Evolutionary conservation across 2,888 invertebrate genomes (phyloP).

Genomic region (Spilosoma lubricipeda): DNA sequence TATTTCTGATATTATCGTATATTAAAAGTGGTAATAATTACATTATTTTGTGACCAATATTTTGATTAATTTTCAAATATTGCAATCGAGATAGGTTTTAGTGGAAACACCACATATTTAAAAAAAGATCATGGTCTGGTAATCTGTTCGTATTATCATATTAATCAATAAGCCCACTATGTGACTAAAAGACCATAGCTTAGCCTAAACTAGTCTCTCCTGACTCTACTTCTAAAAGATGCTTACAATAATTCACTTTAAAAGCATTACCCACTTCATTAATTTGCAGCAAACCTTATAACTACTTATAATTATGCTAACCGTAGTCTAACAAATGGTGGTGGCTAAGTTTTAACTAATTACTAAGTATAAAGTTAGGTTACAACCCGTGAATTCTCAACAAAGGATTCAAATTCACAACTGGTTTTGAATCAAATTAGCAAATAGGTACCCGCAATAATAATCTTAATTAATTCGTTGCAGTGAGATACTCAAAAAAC

Average conservation of each 20-base stretch:
- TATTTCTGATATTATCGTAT: not conserved
- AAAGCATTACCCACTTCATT: too few species aligned
- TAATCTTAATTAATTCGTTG: not conserved
- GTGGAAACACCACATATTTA: too few species aligned
- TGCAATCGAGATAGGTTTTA: too few species aligned
- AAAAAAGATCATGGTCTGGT: not conserved
- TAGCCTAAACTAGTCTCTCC: too few species aligned
- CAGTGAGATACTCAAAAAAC: not conserved
- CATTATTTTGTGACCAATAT: too few species aligned
- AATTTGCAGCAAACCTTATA: too few species aligned
- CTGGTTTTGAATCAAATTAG: too few species aligned
- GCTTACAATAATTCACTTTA: not conserved
- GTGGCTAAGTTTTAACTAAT: slow-evolving; percentile 33
- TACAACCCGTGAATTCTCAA: not conserved
- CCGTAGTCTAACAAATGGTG: slow-evolving; percentile 22
- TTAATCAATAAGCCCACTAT: not conserved
- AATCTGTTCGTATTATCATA: not conserved
- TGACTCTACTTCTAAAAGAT: too few species aligned
- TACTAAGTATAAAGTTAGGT: slow-evolving; percentile 22
- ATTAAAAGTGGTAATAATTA: not conserved
- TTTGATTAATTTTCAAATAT: not conserved
- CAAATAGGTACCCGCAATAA: not conserved
- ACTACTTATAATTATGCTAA: too few species aligned
- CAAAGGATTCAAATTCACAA: not conserved
- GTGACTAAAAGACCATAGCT: too few species aligned